Conservation (phyloP, 2,113 vertebrate genomes). For the Balaeniceps rex region DNA sequence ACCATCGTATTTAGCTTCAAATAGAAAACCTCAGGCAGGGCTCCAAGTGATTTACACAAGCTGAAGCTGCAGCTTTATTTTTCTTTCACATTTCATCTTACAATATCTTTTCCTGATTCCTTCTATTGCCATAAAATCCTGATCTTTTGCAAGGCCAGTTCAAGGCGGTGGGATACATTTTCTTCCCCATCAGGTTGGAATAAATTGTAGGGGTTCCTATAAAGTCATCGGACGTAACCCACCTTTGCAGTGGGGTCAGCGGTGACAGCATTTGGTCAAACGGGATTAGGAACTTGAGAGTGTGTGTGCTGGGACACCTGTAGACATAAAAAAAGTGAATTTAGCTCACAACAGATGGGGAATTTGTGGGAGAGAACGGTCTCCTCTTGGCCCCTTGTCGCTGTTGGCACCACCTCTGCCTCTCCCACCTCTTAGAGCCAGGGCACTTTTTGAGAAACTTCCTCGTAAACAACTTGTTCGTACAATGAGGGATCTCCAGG, state of each 20-base stretch:
- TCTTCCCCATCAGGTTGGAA: background rate
- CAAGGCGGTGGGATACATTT: background rate
- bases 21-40: background rate
- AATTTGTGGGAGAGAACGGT: rapidly evolving
- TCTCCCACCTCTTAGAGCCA: background rate
- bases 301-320: background rate
- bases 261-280: background rate
- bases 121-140: rapidly evolving
- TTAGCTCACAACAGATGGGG: background rate
- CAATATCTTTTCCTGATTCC: background rate
- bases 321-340: background rate
- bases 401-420: background rate
- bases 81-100: background rate
- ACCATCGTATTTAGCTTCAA: background rate
- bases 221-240: background rate
- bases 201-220: background rate
- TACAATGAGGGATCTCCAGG: background rate
- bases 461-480: background rate
- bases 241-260: rapidly evolving
- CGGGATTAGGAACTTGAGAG: background rate
- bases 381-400: background rate
- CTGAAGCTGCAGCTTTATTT: background rate
- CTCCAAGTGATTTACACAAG: background rate
- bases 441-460: background rate
- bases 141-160: background rate